A percentile compares a stretch with the other conserved stretches of the same genome.
Evolutionary conservation across 2,888 invertebrate genomes (phyloP).

Genomic region (Adelognathus sp.): DNA sequence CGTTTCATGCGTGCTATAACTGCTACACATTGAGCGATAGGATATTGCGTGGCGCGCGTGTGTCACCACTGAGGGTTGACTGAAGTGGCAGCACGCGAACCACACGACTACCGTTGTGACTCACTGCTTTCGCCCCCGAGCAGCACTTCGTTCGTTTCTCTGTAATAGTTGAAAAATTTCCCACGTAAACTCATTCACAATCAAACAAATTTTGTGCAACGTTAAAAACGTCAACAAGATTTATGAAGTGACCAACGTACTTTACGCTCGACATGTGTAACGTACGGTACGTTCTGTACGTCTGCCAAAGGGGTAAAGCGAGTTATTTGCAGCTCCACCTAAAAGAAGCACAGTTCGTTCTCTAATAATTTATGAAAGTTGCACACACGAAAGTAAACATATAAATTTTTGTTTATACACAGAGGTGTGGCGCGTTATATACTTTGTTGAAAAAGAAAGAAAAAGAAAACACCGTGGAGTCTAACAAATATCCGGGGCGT

Average conservation of each 20-base stretch:
- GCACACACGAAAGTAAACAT: slow-evolving; percentile 34
- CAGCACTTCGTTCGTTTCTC: slow-evolving; percentile 36
- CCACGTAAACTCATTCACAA: slow-evolving; percentile 6
- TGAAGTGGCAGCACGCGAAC: slow-evolving; percentile 64
- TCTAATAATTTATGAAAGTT: slow-evolving; percentile 46
- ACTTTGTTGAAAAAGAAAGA: slow-evolving; percentile 26
- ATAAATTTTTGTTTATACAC: slow-evolving; percentile 35
- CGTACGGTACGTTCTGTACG: too few species aligned
- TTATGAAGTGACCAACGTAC: too few species aligned
- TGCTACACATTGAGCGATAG: slow-evolving; percentile 25
- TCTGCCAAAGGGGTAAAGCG: too few species aligned
- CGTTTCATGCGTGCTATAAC: slow-evolving; percentile 23
- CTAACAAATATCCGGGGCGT: slow-evolving; percentile 52
- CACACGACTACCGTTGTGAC: slow-evolving; percentile 61
- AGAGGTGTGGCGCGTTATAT: slow-evolving; percentile 30
- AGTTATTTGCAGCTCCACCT: background rate
- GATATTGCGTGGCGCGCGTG: slow-evolving; percentile 64
- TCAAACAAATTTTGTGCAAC: background rate
- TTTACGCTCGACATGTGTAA: too few species aligned
- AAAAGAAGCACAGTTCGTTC: background rate
- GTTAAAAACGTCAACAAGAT: too few species aligned
- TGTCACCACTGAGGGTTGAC: slow-evolving; percentile 60
- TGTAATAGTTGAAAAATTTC: slow-evolving; percentile 15
- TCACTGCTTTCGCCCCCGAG: slow-evolving; percentile 60
- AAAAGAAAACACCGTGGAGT: slow-evolving; percentile 11